Conservation (phyloP, 2,113 vertebrate species). For the Garra rufa region DNA sequence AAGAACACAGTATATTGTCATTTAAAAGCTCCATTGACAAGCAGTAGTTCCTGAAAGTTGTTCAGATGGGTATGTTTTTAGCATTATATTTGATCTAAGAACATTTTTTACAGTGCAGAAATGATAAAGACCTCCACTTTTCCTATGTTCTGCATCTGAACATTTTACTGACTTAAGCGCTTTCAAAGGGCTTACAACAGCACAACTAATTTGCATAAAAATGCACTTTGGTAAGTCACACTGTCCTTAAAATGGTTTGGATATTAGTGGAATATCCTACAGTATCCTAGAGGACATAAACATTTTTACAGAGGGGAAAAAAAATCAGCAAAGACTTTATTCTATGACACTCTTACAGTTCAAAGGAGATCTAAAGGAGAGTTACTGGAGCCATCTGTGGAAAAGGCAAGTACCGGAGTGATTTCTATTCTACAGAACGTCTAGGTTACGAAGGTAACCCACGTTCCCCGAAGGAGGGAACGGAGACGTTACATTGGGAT, state of each 20-base stretch:
- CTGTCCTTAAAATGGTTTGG: conserved; percentile 11
- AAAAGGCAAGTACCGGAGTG: background rate
- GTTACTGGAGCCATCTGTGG: background rate
- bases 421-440: background rate
- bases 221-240: conserved; percentile 16
- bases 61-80: background rate
- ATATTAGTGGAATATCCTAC: conserved; percentile 13
- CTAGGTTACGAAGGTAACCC: no score
- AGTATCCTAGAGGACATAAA: background rate
- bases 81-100: background rate
- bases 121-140: background rate
- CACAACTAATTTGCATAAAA: conserved; percentile 23
- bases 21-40: background rate
- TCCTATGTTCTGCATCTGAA: background rate
- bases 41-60: background rate
- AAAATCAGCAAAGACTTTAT: conserved; percentile 10
- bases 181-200: conserved; percentile 23
- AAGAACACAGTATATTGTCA: background rate
- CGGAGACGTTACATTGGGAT: no score
- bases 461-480: no score
- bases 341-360: conserved; percentile 6
- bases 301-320: background rate
- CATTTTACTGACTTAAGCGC: background rate
- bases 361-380: conserved; percentile 4
- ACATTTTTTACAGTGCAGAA: background rate